Evolutionary conservation across 2,888 invertebrate genomes (phyloP), one percentile per base, ranked within the genome.

Genomic region (Euclidia mi): DNA sequence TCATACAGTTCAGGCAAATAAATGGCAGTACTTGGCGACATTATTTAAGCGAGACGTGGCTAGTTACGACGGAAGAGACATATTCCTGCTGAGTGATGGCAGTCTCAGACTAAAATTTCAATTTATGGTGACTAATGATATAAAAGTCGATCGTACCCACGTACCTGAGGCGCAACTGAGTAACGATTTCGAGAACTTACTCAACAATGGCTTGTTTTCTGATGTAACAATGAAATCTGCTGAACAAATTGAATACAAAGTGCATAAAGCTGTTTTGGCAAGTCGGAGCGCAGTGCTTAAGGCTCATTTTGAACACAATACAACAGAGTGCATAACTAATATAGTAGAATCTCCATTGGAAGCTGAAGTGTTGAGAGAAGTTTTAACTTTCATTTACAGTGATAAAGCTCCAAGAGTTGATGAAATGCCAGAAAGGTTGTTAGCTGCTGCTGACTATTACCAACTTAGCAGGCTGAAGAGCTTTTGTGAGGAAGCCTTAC

Each of bases 281-380:
- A 90, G 89, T 60, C 79, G 94, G 15, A 94, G 94, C 81, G 86
- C 82, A 12, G 94, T 94, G 0, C 56, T 94, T 3, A 92, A 91
- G 56, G 94, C 94, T 20, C 90, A 94, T 65, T 94, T 94, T 77
- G 89, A 92, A 55, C 93, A 94, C 46, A 92, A 93, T 61, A 94
- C 92, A 35, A 86, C 82, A 14, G 94, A 94, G 74, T 88, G 90
- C 62, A 67, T 65, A 2, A 94, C 92, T 3, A 94, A 94, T 62
- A 63, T 88, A 59, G 85, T 94, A 1, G 89, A 92, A 58, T 90
- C 91, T 38, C 89, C 86, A 0, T 74, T 93, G 1, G 91, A 92
- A n/a, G 78, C 90, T 14, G 92, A 92, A 42, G 89, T 93, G 0
- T 60, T 94, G 10, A 75, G 72, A 32, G 92, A 93, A 82, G 91